phyloP scores from a whole-genome alignment of 1,140 invertebrate genomes.

The Procambarus virginalis region DNA sequence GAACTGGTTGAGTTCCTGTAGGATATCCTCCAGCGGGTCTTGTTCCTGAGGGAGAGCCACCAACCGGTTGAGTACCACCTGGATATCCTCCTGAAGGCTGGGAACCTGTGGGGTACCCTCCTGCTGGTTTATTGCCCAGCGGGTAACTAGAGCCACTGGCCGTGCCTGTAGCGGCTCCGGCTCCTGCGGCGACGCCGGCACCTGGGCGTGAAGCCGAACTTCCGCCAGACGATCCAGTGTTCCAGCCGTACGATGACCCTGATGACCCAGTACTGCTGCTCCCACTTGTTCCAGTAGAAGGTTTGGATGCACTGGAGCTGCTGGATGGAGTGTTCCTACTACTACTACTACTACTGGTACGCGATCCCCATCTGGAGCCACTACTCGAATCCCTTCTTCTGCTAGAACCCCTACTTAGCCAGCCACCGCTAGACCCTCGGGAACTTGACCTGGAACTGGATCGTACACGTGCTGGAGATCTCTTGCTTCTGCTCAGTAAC shows the following conservation, averaged over 20 bases:
- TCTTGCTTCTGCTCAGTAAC: neutral
- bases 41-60: too few relatives aligned
- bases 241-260: too few relatives aligned
- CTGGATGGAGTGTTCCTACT: neutral
- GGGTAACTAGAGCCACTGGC: neutral
- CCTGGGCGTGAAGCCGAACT: neutral
- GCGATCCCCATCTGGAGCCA: neutral
- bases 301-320: too few relatives aligned
- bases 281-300: neutral
- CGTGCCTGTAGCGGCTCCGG: neutral
- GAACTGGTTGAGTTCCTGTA: too few relatives aligned
- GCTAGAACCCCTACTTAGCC: neutral
- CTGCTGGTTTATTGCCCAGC: neutral
- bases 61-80: too few relatives aligned
- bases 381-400: neutral
- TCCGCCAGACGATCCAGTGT: too few relatives aligned
- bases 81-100: neutral
- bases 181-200: neutral
- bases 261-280: neutral
- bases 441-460: neutral
- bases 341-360: neutral
- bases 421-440: neutral
- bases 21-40: too few relatives aligned
- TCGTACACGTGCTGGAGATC: neutral
- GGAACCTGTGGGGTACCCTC: neutral